These are phyloP conservation scores for Podarcis cretensis DNA, from an alignment of 2,113 vertebrate species.

Conservation along the genomic window DNA sequence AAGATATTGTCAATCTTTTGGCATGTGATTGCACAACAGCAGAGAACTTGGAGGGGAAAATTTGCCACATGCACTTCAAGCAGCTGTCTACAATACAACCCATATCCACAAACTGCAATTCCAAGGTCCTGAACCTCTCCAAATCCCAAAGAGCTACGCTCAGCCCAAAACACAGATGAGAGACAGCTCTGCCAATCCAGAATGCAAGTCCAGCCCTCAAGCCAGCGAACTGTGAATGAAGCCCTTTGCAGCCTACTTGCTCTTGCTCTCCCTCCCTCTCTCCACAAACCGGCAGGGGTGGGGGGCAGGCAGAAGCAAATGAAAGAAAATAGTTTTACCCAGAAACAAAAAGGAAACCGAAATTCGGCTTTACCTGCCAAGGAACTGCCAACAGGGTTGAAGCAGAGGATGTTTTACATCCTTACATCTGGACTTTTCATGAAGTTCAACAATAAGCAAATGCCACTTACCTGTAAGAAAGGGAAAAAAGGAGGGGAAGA, in stretches of 20 bases:
- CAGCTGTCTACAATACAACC: background rate
- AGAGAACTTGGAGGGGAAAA: accelerated
- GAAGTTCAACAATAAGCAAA: conserved; percentile 69
- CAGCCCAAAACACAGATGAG: background rate
- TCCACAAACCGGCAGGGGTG: background rate
- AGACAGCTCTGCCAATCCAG: conserved; percentile 21
- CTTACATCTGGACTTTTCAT: conserved; percentile 38
- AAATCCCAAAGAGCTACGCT: background rate
- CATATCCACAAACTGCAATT: accelerated
- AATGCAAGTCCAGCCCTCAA: conserved; percentile 17
- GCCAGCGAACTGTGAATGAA: conserved; percentile 35
- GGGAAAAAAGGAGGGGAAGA: background rate
- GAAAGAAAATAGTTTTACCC: conserved; percentile 13
- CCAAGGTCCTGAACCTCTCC: background rate
- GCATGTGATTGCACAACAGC: accelerated
- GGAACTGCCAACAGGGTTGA: conserved; percentile 22
- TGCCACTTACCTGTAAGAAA: conserved; percentile 76
- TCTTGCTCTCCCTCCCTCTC: background rate
- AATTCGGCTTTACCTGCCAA: conserved; percentile 54
- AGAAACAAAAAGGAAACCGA: background rate
- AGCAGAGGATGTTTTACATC: conserved; percentile 52
- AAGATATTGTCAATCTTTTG: accelerated
- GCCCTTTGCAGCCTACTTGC: background rate
- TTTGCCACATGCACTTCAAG: accelerated
- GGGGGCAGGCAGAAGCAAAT: no score